phyloP scores from a whole-genome alignment of 2,113 vertebrate species.

The Pitta sordida region DNA sequence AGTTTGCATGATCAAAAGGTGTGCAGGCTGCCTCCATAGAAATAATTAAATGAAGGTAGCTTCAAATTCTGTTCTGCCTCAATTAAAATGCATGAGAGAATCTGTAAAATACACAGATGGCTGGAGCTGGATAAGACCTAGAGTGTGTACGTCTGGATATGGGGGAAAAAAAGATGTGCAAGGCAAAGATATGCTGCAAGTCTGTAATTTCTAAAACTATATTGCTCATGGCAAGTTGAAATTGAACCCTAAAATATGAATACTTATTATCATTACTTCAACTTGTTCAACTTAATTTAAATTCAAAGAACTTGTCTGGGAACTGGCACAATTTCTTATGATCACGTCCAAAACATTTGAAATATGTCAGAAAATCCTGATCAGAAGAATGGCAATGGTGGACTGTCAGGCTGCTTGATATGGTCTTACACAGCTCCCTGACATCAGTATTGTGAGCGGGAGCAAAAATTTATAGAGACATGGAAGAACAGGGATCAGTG shows the following conservation, averaged over 20 bases:
- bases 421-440: not conserved
- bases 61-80: not conserved
- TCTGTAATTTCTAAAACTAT: not conserved
- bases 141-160: not conserved
- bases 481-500: not conserved
- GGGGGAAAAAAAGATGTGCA: not conserved
- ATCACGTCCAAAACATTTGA: not conserved
- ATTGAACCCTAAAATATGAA: not conserved
- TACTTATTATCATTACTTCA: not conserved
- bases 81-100: not conserved
- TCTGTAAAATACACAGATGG: not conserved
- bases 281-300: not conserved
- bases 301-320: not conserved
- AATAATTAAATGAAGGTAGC: not conserved
- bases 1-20: not conserved
- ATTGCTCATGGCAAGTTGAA: not conserved
- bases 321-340: not conserved
- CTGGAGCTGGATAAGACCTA: not conserved
- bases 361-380: not conserved
- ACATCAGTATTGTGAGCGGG: not conserved
- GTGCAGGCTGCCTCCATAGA: not conserved
- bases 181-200: not conserved
- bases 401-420: not conserved
- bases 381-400: not conserved
- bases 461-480: not conserved